Conservation (phyloP, 2,113 vertebrate genomes). For the Tyrannus savana region DNA sequence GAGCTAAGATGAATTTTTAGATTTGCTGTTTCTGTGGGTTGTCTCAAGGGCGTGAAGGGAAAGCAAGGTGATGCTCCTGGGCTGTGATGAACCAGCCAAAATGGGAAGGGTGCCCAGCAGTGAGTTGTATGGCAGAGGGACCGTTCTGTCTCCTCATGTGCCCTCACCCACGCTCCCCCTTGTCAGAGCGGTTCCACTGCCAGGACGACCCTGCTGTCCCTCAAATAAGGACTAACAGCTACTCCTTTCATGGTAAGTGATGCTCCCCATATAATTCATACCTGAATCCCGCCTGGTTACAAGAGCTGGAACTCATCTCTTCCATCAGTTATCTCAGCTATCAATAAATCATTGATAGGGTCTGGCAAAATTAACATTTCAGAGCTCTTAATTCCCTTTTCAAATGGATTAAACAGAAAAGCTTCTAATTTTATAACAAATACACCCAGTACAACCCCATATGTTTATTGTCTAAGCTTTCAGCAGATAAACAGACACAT, state of each 20-base stretch:
- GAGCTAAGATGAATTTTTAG: neutral
- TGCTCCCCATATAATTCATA: neutral
- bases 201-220: neutral
- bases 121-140: fast-evolving
- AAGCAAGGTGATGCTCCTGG: neutral
- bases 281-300: neutral
- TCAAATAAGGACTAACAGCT: neutral
- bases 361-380: neutral
- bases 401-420: neutral
- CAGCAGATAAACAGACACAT: neutral
- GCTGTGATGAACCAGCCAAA: neutral
- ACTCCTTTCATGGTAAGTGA: neutral
- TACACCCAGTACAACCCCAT: neutral
- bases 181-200: neutral
- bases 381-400: neutral
- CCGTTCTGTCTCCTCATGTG: neutral
- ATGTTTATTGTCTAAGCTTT: neutral
- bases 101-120: neutral
- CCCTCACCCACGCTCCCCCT: neutral
- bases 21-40: neutral
- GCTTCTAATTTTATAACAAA: neutral
- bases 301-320: neutral
- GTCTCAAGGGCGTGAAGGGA: fast-evolving
- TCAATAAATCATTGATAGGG: neutral
- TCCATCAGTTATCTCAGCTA: neutral